Base-by-base conservation (phyloP, 2,888 invertebrate genomes). In the Hydriomena furcata region DNA sequence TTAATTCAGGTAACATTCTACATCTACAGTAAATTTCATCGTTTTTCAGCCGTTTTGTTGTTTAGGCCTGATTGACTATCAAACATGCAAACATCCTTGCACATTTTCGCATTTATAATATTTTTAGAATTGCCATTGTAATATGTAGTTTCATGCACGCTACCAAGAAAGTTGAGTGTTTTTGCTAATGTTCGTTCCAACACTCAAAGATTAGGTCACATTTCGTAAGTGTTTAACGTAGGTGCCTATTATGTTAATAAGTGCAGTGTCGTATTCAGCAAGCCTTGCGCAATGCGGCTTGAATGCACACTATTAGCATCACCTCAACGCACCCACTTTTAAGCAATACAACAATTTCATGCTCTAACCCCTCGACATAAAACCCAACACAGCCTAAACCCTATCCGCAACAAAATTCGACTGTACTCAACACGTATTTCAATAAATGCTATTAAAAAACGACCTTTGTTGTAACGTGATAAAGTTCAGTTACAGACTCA, bases 251-350 rank as follows among this genome's bases (percentile, higher is more conserved):
- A 61, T 59, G 61, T 41, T 55, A 58, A 59, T 61, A 54, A 31
- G 35, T 54, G 52, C 50, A 47, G 47, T 52, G 51, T 51, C 44
- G 45, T 49, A 45, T 52, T 59, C 48, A 55, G 51, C 55, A 56
- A 57, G 60, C 60, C 59, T 52, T 55, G 63, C 64, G 65, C 68
- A 67, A 63, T 67, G 70, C 66, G 63, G 60, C 61, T 59, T 61
- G 58, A 66, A 72, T 73, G 69, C 66, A 65, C 65, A 63, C 61
- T 63, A 70, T 68, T 71, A 68, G 68, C 67, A 70, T 64, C 58
- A 58, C 57, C 52, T 53, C 60, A 55, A 58, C 51, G 54, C 58
- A 38, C 54, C 59, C 56, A 52, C 53, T 37, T 37, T 35, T 8
- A 53, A 54, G 45, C 21, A 5, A 37, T 44, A 35, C 31, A 40